Base-by-base conservation (phyloP, 2,113 vertebrate genomes). In the Cryptoleucopteryx plumbea region DNA sequence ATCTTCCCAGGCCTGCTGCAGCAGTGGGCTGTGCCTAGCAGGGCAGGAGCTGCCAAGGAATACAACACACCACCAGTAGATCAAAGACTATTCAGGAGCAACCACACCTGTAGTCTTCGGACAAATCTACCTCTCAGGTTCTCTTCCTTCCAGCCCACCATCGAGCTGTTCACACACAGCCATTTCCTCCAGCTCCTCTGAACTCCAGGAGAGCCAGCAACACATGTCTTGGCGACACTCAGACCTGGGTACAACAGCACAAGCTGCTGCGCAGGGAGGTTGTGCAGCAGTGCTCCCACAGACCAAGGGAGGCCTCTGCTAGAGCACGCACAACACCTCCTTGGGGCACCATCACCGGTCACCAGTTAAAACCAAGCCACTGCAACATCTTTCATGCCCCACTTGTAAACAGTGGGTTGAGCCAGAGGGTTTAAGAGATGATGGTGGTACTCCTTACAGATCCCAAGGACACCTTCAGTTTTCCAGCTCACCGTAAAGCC, bases 251-350 rank as follows among this genome's bases (percentile, higher is more conserved):
- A 26, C 0, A 1, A 31, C 12, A 29, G 42, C 55, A 82, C 0
- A 3, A 71, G 36, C 12, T 36, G 43, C 61, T 59, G 15, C 4
- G 1, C 15, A 2, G 1, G 2, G 45, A 83, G 18, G 22, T 55
- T 31, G 21, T 17, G 48, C 13, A 21, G 32, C 52, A 65, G 40
- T 2, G 14, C n/a, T 40, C 21, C 5, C 3, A 6, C 8, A 53
- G 50, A 48, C 15, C 42, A 66, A 32, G 36, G 52, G 29, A 68
- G 10, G 6, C 32, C 32, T 36, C 66, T 59, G 29, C 47, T 23
- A 31, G 18, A 45, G 8, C 25, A 10, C 0, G 1, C 10, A 10
- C 2, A 6, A 13, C 9, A 21, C 9, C 22, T 55, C 55, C 43
- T 17, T 3, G 26, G 36, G 19, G 23, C 11, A 73, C 31, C 38